phyloP scores from a whole-genome alignment of 2,113 vertebrate genomes.

The Falco punctatus region DNA sequence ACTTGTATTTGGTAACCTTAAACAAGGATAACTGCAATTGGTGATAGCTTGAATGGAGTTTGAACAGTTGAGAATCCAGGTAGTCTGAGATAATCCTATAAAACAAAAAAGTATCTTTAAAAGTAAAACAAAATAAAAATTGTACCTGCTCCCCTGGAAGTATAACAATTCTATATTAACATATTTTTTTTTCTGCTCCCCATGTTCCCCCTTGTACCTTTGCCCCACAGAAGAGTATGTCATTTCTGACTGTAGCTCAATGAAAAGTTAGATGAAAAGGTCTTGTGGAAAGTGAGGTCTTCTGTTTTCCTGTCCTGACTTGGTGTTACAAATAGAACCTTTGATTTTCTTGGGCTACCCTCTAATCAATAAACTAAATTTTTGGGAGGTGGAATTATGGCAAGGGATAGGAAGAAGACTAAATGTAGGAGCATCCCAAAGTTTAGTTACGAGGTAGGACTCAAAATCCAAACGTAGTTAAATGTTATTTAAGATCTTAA shows the following conservation, averaged over 20 bases:
- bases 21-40: neutral
- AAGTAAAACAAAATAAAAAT: neutral
- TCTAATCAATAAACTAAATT: neutral
- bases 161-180: neutral
- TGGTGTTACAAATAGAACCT: neutral
- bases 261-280: neutral
- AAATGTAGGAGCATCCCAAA: neutral
- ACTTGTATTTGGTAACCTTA: neutral
- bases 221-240: neutral
- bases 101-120: neutral
- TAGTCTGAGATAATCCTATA: neutral
- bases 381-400: neutral
- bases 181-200: neutral
- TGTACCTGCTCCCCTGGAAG: fast-evolving
- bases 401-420: neutral
- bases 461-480: neutral
- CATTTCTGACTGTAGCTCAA: neutral
- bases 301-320: neutral
- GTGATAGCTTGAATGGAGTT: neutral
- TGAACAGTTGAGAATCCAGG: neutral
- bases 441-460: neutral
- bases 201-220: neutral
- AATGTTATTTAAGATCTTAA: neutral
- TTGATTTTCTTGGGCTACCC: neutral
- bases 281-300: neutral